phyloP scores from a whole-genome alignment of 1,140 invertebrate genomes.

The Plodia interpunctella region DNA sequence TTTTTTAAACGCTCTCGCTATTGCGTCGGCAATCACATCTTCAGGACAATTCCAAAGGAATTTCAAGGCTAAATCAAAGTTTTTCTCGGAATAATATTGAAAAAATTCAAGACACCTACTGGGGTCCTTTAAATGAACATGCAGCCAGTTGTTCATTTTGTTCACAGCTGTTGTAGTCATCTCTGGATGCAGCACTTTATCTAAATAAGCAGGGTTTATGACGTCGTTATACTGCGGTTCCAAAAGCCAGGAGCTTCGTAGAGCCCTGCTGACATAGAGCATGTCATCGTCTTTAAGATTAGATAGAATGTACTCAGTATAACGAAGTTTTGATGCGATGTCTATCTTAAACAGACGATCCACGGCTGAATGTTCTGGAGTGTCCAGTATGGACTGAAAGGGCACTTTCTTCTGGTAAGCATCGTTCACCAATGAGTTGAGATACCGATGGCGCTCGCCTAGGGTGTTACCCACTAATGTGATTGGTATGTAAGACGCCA shows the following conservation, averaged over 20 bases:
- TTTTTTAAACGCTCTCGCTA: constrained; percentile 33
- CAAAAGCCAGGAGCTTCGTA: constrained; percentile 43
- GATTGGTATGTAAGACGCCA: constrained; percentile 28
- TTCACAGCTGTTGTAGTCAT: constrained; percentile 50
- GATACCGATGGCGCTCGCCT: constrained; percentile 37
- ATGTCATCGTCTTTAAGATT: constrained; percentile 46
- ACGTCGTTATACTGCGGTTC: constrained; percentile 32
- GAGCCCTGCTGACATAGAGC: constrained; percentile 49
- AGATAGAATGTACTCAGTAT: constrained; percentile 44
- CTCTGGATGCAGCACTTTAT: constrained; percentile 39
- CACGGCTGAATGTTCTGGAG: constrained; percentile 36
- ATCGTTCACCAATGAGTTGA: constrained; percentile 38
- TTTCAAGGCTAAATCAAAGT: constrained; percentile 38
- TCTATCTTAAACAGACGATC: constrained; percentile 58
- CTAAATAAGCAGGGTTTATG: constrained; percentile 44
- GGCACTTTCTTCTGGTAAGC: constrained; percentile 19
- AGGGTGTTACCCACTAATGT: constrained; percentile 35
- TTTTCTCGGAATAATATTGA: constrained; percentile 35
- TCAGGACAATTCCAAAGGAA: constrained; percentile 39
- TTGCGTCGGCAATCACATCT: constrained; percentile 37
- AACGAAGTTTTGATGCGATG: constrained; percentile 39
- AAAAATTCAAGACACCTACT: constrained; percentile 47
- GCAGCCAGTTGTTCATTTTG: constrained; percentile 53
- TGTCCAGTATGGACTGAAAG: constrained; percentile 24
- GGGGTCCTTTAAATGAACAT: constrained; percentile 36